Base-by-base conservation (phyloP, 64 coral and sea anemone genomes). In the Exaiptasia diaphana region DNA sequence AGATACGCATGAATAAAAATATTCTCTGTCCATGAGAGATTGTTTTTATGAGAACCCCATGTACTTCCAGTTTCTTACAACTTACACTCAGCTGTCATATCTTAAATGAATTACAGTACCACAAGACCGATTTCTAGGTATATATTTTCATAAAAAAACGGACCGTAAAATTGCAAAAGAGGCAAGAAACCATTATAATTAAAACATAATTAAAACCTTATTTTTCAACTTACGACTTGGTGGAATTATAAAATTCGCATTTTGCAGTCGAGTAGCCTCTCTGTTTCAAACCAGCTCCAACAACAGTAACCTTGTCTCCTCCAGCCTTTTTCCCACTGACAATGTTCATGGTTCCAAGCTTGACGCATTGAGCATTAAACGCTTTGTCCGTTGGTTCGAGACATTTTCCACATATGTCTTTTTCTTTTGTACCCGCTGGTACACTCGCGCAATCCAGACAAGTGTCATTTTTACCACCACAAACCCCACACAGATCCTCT, bases 381-480 rank as follows among this genome's bases (percentile, higher is more conserved):
- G 18, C n/a, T 0, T 25, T 0, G 61, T 87, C 83, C 23, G 50
- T 25, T 35, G 42, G 34, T 4, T 68, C 70, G 25, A 87, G 56
- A 49, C 93, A 97, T 2, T 73, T 42, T 2, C 71, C 62, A 63
- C 93, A 97, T 23, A 74, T 75, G 42, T 97, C 88, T 33, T 41
- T 35, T 10, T 2, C 25, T 44, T 91, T 97, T 0, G 68, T 81
- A 30, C 93, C 93, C 41, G 68, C 76, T 39, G 81, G 72, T 5
- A 64, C 71, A 10, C 88, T 71, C 2, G 71, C 88, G 55, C 93
- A 97, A 53, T 97, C 93, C 13, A 76, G 63, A 25, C 93, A 97
- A 4, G 35, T 73, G 0, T 72, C 49, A 53, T 87, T 88, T 9
- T 77, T 53, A 2, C 88, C 88, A 4, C 63, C 32, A 26, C 93